A percentile compares a stretch with the other conserved stretches of the same genome.
phyloP scores from a whole-genome alignment of 1,140 invertebrate genomes.

The Cydia fagiglandana region DNA sequence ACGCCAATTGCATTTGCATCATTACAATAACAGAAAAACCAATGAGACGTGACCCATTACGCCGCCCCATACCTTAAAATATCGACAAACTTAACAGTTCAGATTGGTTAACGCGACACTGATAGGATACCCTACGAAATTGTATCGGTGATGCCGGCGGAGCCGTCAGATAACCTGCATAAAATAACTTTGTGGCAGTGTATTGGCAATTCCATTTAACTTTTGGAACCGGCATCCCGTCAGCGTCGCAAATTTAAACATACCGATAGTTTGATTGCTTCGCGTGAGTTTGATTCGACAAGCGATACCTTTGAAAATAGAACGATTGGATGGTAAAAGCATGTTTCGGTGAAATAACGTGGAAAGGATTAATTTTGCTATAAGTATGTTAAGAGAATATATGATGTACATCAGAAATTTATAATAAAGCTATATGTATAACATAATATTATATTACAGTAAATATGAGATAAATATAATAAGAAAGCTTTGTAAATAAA shows the following conservation, averaged over 20 bases:
- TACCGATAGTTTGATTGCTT: conserved; percentile 29
- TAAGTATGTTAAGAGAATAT: neutral
- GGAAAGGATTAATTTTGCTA: neutral
- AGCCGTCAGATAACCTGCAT: conserved; percentile 4
- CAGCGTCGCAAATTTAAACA: conserved; percentile 28
- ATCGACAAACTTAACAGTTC: conserved; percentile 11
- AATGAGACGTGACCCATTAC: conserved; percentile 24
- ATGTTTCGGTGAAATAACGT: conserved; percentile 2
- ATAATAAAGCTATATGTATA: too few relatives aligned
- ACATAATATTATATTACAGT: too few relatives aligned
- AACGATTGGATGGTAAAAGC: neutral
- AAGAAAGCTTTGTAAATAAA: too few relatives aligned
- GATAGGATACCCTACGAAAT: neutral
- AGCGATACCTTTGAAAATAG: conserved; percentile 28
- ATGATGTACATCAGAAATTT: neutral
- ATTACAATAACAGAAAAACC: conserved; percentile 28
- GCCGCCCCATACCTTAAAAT: conserved; percentile 20
- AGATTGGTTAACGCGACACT: neutral
- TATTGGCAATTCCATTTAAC: conserved; percentile 32
- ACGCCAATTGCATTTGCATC: conserved; percentile 26
- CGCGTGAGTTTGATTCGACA: conserved; percentile 25
- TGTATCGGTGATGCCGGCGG: neutral
- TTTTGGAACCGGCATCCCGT: conserved; percentile 6
- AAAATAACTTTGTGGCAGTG: conserved; percentile 28
- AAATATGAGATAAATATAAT: too few relatives aligned